phyloP scores from a whole-genome alignment of 2,888 invertebrate genomes.

The Melieria picta region DNA sequence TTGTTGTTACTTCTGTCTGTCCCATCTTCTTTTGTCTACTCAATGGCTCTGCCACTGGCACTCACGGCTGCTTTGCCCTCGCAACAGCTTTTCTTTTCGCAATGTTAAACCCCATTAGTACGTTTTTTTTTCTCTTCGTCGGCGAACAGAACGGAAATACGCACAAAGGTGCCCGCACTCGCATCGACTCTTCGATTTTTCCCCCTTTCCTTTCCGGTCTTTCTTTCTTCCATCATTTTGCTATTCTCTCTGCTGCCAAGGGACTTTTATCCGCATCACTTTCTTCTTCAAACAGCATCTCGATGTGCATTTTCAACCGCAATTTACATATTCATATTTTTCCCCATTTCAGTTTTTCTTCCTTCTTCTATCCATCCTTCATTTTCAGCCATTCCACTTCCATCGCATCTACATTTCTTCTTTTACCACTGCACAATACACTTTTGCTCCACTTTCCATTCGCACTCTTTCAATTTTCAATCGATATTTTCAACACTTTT shows the following conservation, averaged over 20 bases:
- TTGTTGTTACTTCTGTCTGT: neutral
- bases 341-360: neutral
- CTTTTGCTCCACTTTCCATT: constrained; percentile 49
- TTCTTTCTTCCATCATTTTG: no score
- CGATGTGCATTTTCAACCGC: no score
- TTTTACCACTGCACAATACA: constrained; percentile 28
- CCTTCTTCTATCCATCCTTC: neutral
- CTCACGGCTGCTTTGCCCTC: neutral
- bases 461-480: constrained; percentile 42
- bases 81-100: neutral
- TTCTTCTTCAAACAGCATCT: no score
- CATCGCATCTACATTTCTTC: no score
- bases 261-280: no score
- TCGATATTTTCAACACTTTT: constrained; percentile 44
- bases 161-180: constrained; percentile 11
- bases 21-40: constrained; percentile 1
- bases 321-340: neutral
- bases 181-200: no score
- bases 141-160: constrained; percentile 16
- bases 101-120: constrained; percentile 3
- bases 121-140: constrained; percentile 9
- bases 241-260: no score
- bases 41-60: neutral
- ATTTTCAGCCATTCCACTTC: neutral
- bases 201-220: no score